Evolutionary conservation across 2,797 vertebrate species (phyloP).

Genomic region (Melanogrammus aeglefinus): DNA sequence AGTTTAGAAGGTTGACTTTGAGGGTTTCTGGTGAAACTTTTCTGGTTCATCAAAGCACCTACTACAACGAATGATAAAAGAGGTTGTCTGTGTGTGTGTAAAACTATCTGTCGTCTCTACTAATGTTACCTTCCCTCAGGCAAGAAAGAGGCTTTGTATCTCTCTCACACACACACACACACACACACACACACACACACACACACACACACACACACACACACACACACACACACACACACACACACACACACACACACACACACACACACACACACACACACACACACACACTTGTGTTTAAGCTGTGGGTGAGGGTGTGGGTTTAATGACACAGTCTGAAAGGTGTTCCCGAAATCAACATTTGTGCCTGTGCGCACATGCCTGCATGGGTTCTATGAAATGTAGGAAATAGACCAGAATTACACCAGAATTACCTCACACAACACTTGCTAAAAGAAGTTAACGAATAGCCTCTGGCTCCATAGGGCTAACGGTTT

Average conservation of each 20-base stretch:
- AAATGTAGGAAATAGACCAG: background rate
- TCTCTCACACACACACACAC: conserved; percentile 1
- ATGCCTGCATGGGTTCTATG: no score
- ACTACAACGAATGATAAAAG: background rate
- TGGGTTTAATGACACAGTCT: no score
- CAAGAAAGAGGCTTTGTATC: conserved; percentile 16
- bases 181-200: conserved; percentile 6
- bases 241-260: background rate
- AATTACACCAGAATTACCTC: background rate
- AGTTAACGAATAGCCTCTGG: background rate
- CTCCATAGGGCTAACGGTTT: background rate
- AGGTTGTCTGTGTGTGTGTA: conserved; percentile 13
- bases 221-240: background rate
- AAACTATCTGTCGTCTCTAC: conserved; percentile 30
- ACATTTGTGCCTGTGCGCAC: background rate
- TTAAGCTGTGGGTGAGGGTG: background rate
- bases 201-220: background rate
- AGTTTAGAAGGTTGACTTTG: no score
- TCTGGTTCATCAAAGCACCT: background rate
- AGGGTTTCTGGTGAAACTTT: background rate
- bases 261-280: conserved; percentile 5
- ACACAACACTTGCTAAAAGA: background rate
- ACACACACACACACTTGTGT: background rate
- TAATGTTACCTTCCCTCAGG: conserved; percentile 46
- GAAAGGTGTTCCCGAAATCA: no score